A percentile compares a stretch with the other conserved stretches of the same genome.
Evolutionary conservation across 2,113 vertebrate genomes (phyloP).

Genomic region (human): GRCh38 chr11:11978501-11979000

Average conservation of each 20-base stretch:
- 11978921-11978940: not conserved
- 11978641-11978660: too few relatives aligned
- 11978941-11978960: not conserved
- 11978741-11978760: too few relatives aligned
- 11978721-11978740: accelerated
- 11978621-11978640: too few relatives aligned
- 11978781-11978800: not conserved
- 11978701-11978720: not conserved
- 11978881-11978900: not conserved
- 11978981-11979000: not conserved
- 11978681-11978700: not conserved
- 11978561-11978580: too few relatives aligned
- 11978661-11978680: not conserved
- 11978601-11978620: too few relatives aligned
- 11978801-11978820: not conserved
- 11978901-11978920: not conserved
- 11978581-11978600: too few relatives aligned
- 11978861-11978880: not conserved
- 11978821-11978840: not conserved
- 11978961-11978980: not conserved
- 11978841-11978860: not conserved
- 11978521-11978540: too few relatives aligned
- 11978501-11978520: too few relatives aligned
- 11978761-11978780: accelerated
- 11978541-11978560: too few relatives aligned